Conservation (phyloP, 2,888 invertebrate genomes). For the Melanophora roralis region DNA sequence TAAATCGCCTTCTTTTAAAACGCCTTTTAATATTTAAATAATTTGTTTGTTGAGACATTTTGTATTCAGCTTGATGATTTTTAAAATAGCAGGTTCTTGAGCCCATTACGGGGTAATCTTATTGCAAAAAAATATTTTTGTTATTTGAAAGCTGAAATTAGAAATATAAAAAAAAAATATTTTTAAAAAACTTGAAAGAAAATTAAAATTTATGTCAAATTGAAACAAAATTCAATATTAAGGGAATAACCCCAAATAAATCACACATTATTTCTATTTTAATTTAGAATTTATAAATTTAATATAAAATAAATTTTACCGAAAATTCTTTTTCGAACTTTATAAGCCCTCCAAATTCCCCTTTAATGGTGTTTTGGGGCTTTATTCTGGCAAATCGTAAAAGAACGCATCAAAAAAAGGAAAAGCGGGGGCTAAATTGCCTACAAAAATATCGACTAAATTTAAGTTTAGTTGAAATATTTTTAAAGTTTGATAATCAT, state of each 20-base stretch:
- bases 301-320: too few relatives aligned
- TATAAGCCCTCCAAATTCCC: too few relatives aligned
- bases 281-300: too few relatives aligned
- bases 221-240: too few relatives aligned
- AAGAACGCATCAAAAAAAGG: too few relatives aligned
- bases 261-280: too few relatives aligned
- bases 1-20: slow-evolving; percentile 58
- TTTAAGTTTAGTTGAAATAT: neutral
- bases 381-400: too few relatives aligned
- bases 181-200: neutral
- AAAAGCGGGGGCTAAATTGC: too few relatives aligned
- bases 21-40: slow-evolving; percentile 43
- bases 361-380: too few relatives aligned
- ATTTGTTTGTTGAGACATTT: slow-evolving; percentile 46
- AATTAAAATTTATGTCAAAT: neutral
- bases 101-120: slow-evolving; percentile 27
- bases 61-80: slow-evolving; percentile 22
- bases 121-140: neutral
- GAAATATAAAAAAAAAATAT: slow-evolving; percentile 22
- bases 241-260: neutral
- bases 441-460: too few relatives aligned
- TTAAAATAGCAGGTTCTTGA: slow-evolving; percentile 24
- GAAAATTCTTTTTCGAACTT: too few relatives aligned
- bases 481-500: neutral
- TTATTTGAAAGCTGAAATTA: slow-evolving; percentile 28